Evolutionary conservation across 2,797 vertebrate genomes (phyloP).

Genomic region (Argentina silus): DNA sequence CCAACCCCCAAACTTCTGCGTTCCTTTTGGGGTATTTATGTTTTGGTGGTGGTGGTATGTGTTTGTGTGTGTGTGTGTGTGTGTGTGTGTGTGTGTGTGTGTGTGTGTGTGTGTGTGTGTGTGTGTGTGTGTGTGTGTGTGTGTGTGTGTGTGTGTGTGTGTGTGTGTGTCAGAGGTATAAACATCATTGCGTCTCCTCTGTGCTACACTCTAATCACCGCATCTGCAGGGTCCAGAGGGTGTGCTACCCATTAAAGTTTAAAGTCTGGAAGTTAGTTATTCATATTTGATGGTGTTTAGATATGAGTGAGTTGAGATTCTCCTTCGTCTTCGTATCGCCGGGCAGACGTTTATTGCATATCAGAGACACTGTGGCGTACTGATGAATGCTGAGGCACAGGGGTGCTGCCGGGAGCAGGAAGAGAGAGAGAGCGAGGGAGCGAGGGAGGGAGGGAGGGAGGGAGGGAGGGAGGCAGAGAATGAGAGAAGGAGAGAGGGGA

Average conservation of each 20-base stretch:
- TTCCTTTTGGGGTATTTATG: constrained; percentile 6
- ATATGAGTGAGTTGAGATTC: constrained; percentile 40
- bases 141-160: constrained; percentile 12
- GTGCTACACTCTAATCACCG: constrained; percentile 33
- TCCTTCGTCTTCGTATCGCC: constrained; percentile 27
- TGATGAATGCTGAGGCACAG: constrained; percentile 30
- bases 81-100: constrained; percentile 17
- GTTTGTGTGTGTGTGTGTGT: not conserved
- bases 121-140: not conserved
- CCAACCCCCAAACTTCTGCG: not conserved
- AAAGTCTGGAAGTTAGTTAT: constrained; percentile 56
- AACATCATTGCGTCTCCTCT: not conserved
- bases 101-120: constrained; percentile 1
- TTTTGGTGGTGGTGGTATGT: constrained; percentile 7
- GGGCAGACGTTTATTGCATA: constrained; percentile 32
- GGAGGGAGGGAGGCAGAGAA: constrained; percentile 10
- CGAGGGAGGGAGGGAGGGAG: not conserved
- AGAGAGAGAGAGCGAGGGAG: not conserved
- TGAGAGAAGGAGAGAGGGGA: not conserved
- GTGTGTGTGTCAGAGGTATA: not conserved
- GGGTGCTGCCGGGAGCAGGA: not conserved
- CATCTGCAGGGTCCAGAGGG: constrained; percentile 39
- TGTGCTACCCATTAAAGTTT: constrained; percentile 53
- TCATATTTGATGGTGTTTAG: constrained; percentile 51
- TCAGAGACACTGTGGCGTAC: constrained; percentile 43